A percentile compares a stretch with the other conserved stretches of the same genome.
Evolutionary conservation across 1,140 invertebrate species (phyloP).

Genomic region (Zaprionus davidi): DNA sequence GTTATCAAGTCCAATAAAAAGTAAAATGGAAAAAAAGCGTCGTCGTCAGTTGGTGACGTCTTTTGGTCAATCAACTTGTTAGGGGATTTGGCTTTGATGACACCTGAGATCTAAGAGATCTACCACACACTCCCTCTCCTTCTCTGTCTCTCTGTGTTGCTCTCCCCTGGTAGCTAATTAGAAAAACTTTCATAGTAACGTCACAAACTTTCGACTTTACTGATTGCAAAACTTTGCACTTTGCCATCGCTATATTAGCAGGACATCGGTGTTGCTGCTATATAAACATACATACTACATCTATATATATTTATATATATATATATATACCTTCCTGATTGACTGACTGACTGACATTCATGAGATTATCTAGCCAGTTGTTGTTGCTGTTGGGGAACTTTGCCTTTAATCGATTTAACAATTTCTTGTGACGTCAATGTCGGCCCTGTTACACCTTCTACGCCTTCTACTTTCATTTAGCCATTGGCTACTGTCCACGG

Average conservation of each 20-base stretch:
- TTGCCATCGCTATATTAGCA: slow-evolving; percentile 25
- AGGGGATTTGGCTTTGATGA: slow-evolving; percentile 28
- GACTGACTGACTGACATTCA: slow-evolving; percentile 35
- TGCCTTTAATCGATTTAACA: slow-evolving; percentile 77
- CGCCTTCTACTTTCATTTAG: not conserved
- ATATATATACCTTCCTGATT: not conserved
- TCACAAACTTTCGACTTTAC: slow-evolving; percentile 71
- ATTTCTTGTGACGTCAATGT: slow-evolving; percentile 71
- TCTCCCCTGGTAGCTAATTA: slow-evolving; percentile 57
- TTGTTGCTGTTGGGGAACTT: slow-evolving; percentile 65
- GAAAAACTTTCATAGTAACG: slow-evolving; percentile 69
- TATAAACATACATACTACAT: not conserved
- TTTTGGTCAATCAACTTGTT: slow-evolving; percentile 42
- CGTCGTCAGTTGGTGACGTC: slow-evolving; percentile 32
- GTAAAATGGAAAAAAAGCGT: slow-evolving; percentile 27
- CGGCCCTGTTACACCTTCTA: slow-evolving; percentile 17
- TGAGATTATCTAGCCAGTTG: slow-evolving; percentile 59
- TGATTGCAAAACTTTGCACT: slow-evolving; percentile 79
- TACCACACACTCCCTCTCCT: not conserved
- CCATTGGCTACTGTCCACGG: slow-evolving; percentile 10
- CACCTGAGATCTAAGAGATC: slow-evolving; percentile 24
- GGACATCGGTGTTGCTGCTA: not conserved
- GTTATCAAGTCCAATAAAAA: slow-evolving; percentile 53
- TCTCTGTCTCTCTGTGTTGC: not conserved
- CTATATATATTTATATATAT: too few relatives aligned